phyloP scores from a whole-genome alignment of 2,113 vertebrate species.

The Archocentrus centrarchus region DNA sequence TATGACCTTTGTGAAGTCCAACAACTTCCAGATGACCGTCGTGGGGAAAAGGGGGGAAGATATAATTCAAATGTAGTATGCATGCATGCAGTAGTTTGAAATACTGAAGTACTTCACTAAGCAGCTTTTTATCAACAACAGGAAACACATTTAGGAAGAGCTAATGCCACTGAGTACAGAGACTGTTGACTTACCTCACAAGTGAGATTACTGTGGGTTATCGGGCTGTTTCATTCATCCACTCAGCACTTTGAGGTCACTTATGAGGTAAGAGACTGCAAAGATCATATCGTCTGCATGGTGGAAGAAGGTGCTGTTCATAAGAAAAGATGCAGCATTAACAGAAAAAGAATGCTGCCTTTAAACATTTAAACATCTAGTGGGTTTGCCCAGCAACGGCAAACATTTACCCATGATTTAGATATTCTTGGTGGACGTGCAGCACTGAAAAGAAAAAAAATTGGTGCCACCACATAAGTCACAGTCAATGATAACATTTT shows the following conservation, averaged over 20 bases:
- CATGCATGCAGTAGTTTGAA: background rate
- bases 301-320: no score
- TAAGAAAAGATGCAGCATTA: background rate
- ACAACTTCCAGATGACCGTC: background rate
- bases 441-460: background rate
- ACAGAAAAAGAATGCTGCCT: background rate
- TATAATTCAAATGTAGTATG: background rate
- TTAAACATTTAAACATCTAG: background rate
- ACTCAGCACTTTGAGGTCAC: background rate
- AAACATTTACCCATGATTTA: background rate
- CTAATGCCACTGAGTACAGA: fast-evolving
- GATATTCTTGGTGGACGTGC: background rate
- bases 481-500: no score
- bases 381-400: fast-evolving
- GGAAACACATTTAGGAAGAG: background rate
- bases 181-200: background rate
- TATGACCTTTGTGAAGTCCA: background rate
- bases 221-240: background rate
- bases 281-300: background rate
- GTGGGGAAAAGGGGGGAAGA: background rate
- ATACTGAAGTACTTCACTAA: background rate
- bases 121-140: background rate
- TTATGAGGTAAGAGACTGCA: background rate
- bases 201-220: background rate
- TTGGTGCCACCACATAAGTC: background rate